Base-by-base conservation (phyloP, 2,797 vertebrate genomes). In the Ceyx erithaca region DNA sequence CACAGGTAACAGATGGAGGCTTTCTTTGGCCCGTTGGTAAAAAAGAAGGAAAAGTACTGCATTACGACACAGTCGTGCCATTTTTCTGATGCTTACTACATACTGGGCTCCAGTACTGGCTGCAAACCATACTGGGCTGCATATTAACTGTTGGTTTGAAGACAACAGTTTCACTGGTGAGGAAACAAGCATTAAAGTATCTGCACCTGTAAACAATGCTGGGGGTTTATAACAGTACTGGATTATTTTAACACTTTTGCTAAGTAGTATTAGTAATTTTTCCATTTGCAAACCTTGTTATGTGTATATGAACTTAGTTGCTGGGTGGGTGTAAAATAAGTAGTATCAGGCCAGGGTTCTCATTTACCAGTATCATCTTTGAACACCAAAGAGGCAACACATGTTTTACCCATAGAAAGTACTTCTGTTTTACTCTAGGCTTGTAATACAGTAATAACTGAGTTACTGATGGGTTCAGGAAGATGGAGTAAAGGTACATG, bases 1-100 rank as follows among this genome's bases (percentile, higher is more conserved):
- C 96, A 98, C 99, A 98, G 99, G 99, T 99, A 98, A 31, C 30
- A 37, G 68, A 59, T 89, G 14, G 80, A 76, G 15, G 48, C 89
- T 87, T 80, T 55, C 61, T 94, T 87, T 37, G 7, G 81, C n/a
- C 3, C 7, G 25, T 72, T 84, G 21, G 16, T 63, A 75, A 21
- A 87, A 90, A 80, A 64, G 5, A 12, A 71, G 33, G 40, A 43
- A 21, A 26, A 37, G 16, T 31, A 31, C 16, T 87, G 48, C 15
- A 25, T 40, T 43, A 52, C 66, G 43, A 69, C 20, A 64, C 46
- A 84, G 40, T 8, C 6, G 1, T 40, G 14, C 62, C 1, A 0
- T 54, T 9, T 52, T 72, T 88, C 28, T 72, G 25, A n/a, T 45
- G 64, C 4, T n/a, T 63, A 11, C 23, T 25, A 14, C 18, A 4